Evolutionary conservation across 2,797 vertebrate genomes (phyloP).

Genomic region (Neopelma chrysocephalum): DNA sequence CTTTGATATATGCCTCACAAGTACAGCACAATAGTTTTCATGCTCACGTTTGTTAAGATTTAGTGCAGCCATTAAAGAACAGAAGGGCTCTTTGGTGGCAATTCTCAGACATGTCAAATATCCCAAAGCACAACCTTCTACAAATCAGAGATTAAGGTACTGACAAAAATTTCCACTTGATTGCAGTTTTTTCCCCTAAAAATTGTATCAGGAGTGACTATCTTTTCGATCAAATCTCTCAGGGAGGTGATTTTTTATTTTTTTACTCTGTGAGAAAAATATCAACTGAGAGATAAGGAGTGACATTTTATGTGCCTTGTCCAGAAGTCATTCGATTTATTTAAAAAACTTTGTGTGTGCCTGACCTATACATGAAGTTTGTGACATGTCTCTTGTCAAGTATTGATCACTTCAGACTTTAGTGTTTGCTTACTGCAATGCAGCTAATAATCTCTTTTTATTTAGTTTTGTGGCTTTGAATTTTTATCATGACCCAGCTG

Average conservation of each 20-base stretch:
- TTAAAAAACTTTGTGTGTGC: conserved; percentile 62
- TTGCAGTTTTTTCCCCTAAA: conserved; percentile 75
- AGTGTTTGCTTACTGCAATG: conserved; percentile 74
- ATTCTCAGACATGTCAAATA: conserved; percentile 79
- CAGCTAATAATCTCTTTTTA: conserved; percentile 78
- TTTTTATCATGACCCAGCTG: conserved; percentile 73
- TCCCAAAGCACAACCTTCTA: conserved; percentile 81
- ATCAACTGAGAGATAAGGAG: conserved; percentile 77
- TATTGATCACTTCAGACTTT: conserved; percentile 77
- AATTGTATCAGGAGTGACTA: conserved; percentile 73
- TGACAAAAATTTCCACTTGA: conserved; percentile 81
- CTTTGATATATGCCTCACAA: conserved; percentile 80
- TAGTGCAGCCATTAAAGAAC: conserved; percentile 78
- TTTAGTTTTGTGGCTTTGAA: conserved; percentile 80
- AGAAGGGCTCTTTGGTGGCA: conserved; percentile 81
- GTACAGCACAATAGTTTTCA: conserved; percentile 79
- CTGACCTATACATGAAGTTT: conserved; percentile 76
- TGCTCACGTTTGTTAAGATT: conserved; percentile 83
- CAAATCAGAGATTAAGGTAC: conserved; percentile 81
- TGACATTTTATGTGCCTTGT: conserved; percentile 77
- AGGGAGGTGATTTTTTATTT: conserved; percentile 56
- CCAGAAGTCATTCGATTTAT: conserved; percentile 72
- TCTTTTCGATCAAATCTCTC: conserved; percentile 75
- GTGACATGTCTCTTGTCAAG: conserved; percentile 73
- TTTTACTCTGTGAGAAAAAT: conserved; percentile 70